Percentiles rank a stretch among this genome's conserved stretches.
These are phyloP conservation scores for Leptura quadrifasciata DNA, from an alignment of 2,888 invertebrate species.

Conservation along the genomic window DNA sequence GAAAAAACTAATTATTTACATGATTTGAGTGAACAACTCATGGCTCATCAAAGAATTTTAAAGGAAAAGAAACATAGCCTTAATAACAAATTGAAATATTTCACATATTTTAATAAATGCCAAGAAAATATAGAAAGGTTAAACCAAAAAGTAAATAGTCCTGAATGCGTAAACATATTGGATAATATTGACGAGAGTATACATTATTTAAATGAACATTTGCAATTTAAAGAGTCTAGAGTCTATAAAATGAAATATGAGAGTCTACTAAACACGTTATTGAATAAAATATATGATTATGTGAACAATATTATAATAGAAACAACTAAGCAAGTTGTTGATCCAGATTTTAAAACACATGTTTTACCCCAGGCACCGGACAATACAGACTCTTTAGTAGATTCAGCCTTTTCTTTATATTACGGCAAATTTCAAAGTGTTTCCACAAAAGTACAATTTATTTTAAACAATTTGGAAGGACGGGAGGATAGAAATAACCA, in stretches of 20 bases:
- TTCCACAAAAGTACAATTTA: slow-evolving; percentile 87
- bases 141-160: slow-evolving; percentile 75
- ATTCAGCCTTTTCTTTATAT: slow-evolving; percentile 88
- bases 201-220: slow-evolving; percentile 86
- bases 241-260: slow-evolving; percentile 89
- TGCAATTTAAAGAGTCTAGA: slow-evolving; percentile 90
- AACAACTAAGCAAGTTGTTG: slow-evolving; percentile 85
- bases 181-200: slow-evolving; percentile 91
- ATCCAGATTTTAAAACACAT: slow-evolving; percentile 67
- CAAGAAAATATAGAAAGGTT: slow-evolving; percentile 65
- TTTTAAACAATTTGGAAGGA: slow-evolving; percentile 89
- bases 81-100: slow-evolving; percentile 87
- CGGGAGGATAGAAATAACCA: slow-evolving; percentile 84
- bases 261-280: slow-evolving; percentile 88
- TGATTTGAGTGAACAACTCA: slow-evolving; percentile 91
- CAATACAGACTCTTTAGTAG: slow-evolving; percentile 69
- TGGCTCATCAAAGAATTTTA: slow-evolving; percentile 90
- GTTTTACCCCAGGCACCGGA: slow-evolving; percentile 63
- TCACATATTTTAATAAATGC: slow-evolving; percentile 81
- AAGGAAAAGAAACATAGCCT: slow-evolving; percentile 88
- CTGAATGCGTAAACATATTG: slow-evolving; percentile 87
- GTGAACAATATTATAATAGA: slow-evolving; percentile 85
- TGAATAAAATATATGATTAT: slow-evolving; percentile 87
- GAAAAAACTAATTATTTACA: slow-evolving; percentile 95
- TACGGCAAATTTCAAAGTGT: slow-evolving; percentile 97